Evolutionary conservation across 2,113 vertebrate genomes (phyloP).

Genomic region (Burhinus bistriatus): DNA sequence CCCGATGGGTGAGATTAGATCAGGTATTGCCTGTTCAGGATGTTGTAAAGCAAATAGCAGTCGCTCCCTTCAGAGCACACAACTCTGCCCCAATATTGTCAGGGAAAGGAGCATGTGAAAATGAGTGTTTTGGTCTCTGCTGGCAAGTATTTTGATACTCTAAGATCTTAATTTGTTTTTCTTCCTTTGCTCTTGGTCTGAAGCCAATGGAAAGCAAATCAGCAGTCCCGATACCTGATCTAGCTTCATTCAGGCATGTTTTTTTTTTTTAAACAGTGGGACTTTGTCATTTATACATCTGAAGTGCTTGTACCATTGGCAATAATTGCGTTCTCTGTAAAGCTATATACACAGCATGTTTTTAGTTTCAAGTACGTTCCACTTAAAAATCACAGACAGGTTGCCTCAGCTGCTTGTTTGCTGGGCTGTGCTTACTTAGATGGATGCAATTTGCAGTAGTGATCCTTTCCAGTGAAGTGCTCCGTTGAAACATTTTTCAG

Average conservation of each 20-base stretch:
- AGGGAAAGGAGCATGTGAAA: constrained; percentile 11
- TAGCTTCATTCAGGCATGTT: neutral
- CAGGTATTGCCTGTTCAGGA: neutral
- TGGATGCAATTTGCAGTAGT: neutral
- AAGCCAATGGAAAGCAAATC: constrained; percentile 33
- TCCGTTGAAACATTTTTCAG: neutral
- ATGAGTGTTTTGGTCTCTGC: neutral
- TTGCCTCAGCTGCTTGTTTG: constrained; percentile 21
- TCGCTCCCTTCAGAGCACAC: neutral
- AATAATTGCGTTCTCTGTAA: neutral
- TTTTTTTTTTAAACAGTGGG: neutral
- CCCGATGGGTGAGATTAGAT: neutral
- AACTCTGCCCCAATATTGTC: neutral
- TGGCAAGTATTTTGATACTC: constrained; percentile 34
- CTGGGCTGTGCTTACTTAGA: neutral
- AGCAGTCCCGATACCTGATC: constrained; percentile 14
- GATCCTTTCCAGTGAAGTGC: neutral
- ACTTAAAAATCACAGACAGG: neutral
- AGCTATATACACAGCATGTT: neutral
- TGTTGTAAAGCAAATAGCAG: neutral
- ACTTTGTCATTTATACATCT: neutral
- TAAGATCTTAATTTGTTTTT: constrained; percentile 51
- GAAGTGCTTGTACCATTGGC: neutral
- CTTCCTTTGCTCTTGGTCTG: neutral
- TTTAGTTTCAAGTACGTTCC: neutral